phyloP scores from a whole-genome alignment of 2,888 invertebrate genomes.

The Hymenopus coronatus region DNA sequence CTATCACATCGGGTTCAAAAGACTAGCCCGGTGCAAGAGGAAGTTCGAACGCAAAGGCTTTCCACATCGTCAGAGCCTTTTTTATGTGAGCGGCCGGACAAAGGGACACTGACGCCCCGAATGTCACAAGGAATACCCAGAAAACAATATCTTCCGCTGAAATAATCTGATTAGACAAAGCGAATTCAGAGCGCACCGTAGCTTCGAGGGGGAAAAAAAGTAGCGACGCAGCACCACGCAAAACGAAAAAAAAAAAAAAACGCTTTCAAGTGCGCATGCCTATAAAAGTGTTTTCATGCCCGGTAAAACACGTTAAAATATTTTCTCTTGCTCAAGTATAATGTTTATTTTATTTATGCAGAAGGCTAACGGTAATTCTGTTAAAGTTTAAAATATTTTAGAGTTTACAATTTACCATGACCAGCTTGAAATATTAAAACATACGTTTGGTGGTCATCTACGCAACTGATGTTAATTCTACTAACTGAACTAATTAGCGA shows the following conservation, averaged over 20 bases:
- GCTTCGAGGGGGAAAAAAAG: not conserved
- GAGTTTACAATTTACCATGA: too few relatives aligned
- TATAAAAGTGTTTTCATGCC: not conserved
- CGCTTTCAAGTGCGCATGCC: not conserved
- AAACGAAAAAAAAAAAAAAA: not conserved
- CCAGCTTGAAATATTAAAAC: too few relatives aligned
- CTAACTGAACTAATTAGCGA: too few relatives aligned
- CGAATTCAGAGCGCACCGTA: not conserved
- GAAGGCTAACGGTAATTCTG: not conserved
- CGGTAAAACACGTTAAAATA: not conserved
- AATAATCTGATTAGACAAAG: constrained; percentile 20
- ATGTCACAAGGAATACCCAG: constrained; percentile 12
- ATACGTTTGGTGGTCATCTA: too few relatives aligned
- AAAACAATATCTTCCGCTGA: constrained; percentile 24
- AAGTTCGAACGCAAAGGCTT: constrained; percentile 3
- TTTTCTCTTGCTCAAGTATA: not conserved
- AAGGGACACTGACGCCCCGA: not conserved
- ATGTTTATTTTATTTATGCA: not conserved
- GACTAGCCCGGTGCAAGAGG: not conserved
- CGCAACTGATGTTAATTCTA: too few relatives aligned
- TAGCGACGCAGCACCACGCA: not conserved
- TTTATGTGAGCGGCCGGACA: not conserved
- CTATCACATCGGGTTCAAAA: constrained; percentile 23
- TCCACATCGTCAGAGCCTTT: constrained; percentile 11
- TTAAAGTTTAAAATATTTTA: too few relatives aligned